phyloP scores from a whole-genome alignment of 2,888 invertebrate species.

The Himalopsyche kuldschensis region DNA sequence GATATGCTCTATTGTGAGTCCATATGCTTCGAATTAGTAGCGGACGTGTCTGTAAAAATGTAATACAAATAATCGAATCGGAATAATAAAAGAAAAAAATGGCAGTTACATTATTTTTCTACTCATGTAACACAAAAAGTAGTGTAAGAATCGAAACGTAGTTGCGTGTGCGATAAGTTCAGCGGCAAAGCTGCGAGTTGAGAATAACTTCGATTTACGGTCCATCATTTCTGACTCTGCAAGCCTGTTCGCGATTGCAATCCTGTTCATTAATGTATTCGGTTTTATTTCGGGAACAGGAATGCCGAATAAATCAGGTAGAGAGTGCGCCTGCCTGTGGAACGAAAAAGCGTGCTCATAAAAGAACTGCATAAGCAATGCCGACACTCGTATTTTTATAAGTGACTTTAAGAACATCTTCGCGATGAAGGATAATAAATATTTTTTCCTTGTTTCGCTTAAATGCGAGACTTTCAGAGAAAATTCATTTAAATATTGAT shows the following conservation, averaged over 20 bases:
- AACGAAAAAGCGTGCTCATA: neutral
- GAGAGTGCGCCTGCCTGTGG: neutral
- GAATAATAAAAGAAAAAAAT: neutral
- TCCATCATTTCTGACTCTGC: neutral
- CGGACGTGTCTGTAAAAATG: too few species aligned
- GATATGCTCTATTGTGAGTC: too few species aligned
- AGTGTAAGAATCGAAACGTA: neutral
- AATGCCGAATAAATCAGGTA: constrained; percentile 28
- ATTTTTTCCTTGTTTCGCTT: too few species aligned
- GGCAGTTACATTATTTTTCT: neutral
- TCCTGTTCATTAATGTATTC: constrained; percentile 1
- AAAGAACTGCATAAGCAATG: neutral
- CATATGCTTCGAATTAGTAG: too few species aligned
- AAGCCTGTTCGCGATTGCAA: neutral
- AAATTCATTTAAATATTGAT: too few species aligned
- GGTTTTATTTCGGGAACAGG: constrained; percentile 24
- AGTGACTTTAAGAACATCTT: too few species aligned
- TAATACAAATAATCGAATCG: too few species aligned
- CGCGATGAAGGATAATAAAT: neutral
- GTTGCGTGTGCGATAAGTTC: neutral
- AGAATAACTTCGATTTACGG: neutral
- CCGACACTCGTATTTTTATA: neutral
- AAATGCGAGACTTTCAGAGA: too few species aligned
- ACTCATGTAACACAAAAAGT: neutral
- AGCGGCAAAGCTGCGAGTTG: neutral